Conservation (phyloP, 2,888 invertebrate species). For the Eurytoma californica region DNA sequence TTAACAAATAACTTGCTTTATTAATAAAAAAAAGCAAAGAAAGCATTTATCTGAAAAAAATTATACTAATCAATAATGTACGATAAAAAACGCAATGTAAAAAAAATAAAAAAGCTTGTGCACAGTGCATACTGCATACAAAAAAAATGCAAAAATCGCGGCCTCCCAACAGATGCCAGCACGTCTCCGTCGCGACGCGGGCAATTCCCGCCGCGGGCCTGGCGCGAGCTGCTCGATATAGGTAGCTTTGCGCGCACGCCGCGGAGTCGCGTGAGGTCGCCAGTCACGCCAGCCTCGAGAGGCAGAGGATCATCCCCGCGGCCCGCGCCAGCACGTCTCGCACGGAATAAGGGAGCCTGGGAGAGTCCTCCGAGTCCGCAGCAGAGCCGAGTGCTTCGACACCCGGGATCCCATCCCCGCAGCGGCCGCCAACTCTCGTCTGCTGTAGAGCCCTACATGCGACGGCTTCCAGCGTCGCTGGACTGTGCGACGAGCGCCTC, state of each 20-base stretch:
- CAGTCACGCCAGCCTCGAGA: background rate
- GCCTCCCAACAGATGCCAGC: slow-evolving; percentile 17
- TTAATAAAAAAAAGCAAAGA: too few relatives aligned
- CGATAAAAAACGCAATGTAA: background rate
- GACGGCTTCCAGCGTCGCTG: background rate
- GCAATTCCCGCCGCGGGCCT: too few relatives aligned
- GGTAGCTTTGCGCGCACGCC: background rate
- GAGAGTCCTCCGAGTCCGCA: slow-evolving; percentile 26
- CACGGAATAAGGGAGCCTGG: background rate
- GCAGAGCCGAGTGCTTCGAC: background rate
- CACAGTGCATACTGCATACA: background rate
- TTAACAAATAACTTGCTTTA: too few relatives aligned
- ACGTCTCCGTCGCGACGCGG: background rate
- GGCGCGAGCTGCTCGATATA: too few relatives aligned
- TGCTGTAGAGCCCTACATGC: background rate
- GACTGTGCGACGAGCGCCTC: background rate
- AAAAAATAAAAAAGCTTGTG: too few relatives aligned
- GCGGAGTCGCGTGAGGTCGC: slow-evolving; percentile 30
- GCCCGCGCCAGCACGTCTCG: background rate
- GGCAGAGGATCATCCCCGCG: slow-evolving; percentile 8
- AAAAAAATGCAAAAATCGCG: too few relatives aligned
- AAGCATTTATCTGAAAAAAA: too few relatives aligned
- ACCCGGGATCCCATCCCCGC: background rate
- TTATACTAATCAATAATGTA: background rate
- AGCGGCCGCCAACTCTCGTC: background rate